phyloP scores from a whole-genome alignment of 2,113 vertebrate species.

The Tyto alba region DNA sequence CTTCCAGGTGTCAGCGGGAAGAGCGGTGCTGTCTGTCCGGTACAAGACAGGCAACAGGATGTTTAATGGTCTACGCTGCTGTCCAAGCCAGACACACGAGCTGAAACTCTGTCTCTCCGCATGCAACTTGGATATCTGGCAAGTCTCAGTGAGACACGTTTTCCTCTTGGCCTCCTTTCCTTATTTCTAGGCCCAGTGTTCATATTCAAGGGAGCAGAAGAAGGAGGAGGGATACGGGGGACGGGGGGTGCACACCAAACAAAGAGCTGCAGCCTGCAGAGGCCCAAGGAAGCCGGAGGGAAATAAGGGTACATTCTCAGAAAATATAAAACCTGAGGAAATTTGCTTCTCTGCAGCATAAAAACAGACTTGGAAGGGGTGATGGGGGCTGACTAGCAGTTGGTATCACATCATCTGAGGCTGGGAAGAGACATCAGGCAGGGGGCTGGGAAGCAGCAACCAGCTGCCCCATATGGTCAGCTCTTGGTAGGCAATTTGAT shows the following conservation, averaged over 20 bases:
- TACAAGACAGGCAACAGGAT: background rate
- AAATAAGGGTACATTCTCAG: background rate
- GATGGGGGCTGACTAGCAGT: background rate
- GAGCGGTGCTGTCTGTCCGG: background rate
- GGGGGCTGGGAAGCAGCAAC: slow-evolving; percentile 45
- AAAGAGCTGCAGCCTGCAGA: background rate
- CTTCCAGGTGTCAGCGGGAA: background rate
- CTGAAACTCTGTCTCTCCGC: slow-evolving; percentile 9
- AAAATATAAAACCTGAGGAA: background rate
- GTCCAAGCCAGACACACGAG: background rate
- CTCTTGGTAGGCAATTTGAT: slow-evolving; percentile 63
- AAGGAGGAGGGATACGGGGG: fast-evolving
- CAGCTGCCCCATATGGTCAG: slow-evolving; percentile 65
- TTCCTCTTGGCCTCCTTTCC: slow-evolving; percentile 41
- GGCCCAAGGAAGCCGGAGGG: background rate
- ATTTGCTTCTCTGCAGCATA: background rate
- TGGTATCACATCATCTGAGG: background rate
- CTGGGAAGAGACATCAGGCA: slow-evolving; percentile 35
- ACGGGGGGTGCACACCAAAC: background rate
- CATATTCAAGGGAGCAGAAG: background rate
- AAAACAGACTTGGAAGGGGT: slow-evolving; percentile 6
- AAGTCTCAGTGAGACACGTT: slow-evolving; percentile 18
- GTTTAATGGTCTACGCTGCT: background rate
- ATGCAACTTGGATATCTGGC: slow-evolving; percentile 35
- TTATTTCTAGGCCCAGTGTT: slow-evolving; percentile 12